Conservation (phyloP, 2,113 vertebrate genomes). For the Thunnus thynnus region DNA sequence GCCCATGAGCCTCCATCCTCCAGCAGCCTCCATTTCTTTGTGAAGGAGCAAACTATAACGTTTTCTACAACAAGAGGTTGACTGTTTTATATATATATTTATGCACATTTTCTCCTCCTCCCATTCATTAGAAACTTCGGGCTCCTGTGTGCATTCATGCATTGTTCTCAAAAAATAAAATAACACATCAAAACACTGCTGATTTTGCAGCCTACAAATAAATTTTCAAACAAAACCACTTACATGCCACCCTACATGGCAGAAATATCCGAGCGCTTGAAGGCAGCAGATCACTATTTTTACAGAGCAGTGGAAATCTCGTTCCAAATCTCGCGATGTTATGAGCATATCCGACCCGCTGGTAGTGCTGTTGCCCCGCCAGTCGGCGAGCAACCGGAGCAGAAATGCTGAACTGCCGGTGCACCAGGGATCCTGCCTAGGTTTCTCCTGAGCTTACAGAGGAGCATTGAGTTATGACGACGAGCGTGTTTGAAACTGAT, state of each 20-base stretch:
- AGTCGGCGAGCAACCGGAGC: conserved; percentile 22
- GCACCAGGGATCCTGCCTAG: not conserved
- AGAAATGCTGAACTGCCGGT: conserved; percentile 30
- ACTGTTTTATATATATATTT: too few relatives aligned
- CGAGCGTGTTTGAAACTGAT: conserved; percentile 3
- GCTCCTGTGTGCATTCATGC: too few relatives aligned
- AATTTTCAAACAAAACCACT: too few relatives aligned
- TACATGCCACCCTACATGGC: not conserved
- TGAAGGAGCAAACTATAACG: too few relatives aligned
- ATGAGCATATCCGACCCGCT: not conserved
- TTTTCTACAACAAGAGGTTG: too few relatives aligned
- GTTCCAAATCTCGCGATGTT: conserved; percentile 59
- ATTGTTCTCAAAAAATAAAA: too few relatives aligned
- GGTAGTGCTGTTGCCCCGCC: conserved; percentile 4
- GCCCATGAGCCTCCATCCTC: too few relatives aligned
- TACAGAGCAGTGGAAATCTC: not conserved
- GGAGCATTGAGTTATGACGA: conserved; percentile 51
- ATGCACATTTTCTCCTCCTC: too few relatives aligned
- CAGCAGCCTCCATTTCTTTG: too few relatives aligned
- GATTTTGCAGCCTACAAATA: too few relatives aligned
- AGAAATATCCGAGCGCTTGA: not conserved
- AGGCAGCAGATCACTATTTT: conserved; percentile 18
- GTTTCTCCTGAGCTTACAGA: conserved; percentile 12
- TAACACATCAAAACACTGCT: too few relatives aligned
- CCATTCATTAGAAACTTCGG: too few relatives aligned